Base-by-base conservation (phyloP, 1,140 invertebrate genomes). In the Anadara kagoshimensis region DNA sequence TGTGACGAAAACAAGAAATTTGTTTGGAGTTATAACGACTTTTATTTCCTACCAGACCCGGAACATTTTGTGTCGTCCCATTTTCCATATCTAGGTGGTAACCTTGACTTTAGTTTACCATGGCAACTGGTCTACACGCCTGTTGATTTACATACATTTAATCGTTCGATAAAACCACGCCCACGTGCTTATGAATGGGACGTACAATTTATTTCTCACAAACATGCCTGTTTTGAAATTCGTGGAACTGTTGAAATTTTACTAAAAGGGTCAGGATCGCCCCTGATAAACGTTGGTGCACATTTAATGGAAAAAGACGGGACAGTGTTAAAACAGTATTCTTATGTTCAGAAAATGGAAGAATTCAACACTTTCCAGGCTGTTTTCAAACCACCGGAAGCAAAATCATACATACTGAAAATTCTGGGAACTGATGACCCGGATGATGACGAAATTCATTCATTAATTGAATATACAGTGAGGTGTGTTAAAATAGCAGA, bases 31-130 rank as follows among this genome's bases (percentile, higher is more conserved):
- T 80, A 73, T 57, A 63, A 83, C 14, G 83, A 84, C 36, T 83
- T 83, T 45, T 83, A 83, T 71, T 91, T 91, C 80, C 78, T 91
- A 12, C 89, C 90, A 5, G 89, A 91, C 76, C 90, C 90, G 5
- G 86, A 90, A 49, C 79, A 85, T n/a, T 73, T 91, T 64, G 88
- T 90, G 44, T 89, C 85, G 76, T 86, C 90, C 1, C 90, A 91
- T 78, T 90, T 87, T 75, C 90, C 90, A 14, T 73, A 73, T 22
- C 45, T 62, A 22, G 64, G 61, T n/a, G 49, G 26, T 16, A 64
- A 73, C 12, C 20, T 73, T 22, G 57, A 65, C n/a, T 56, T 61
- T 36, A 73, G 70, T 36, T 49, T 51, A 62, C 1, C 41, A 11
- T 73, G 70, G 70, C 70, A 73, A 47, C 36, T 73, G 1, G 63